phyloP scores from a whole-genome alignment of 1,140 invertebrate species.

The Metopolophium dirhodum region DNA sequence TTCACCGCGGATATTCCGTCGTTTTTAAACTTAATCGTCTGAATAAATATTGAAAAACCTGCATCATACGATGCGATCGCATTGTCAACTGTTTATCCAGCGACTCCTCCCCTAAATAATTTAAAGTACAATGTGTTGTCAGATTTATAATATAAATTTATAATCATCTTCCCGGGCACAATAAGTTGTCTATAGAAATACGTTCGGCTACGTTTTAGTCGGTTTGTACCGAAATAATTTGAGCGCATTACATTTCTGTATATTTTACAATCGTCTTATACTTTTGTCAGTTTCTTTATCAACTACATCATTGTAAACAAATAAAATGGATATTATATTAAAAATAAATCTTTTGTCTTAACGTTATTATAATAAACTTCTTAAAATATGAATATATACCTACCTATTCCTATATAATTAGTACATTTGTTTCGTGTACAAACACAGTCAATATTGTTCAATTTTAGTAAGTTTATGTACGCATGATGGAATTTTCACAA shows the following conservation, averaged over 20 bases:
- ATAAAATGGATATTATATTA: background rate
- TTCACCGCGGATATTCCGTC: background rate
- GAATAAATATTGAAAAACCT: background rate
- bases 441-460: background rate
- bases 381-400: background rate
- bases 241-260: background rate
- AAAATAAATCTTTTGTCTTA: background rate
- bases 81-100: background rate
- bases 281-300: background rate
- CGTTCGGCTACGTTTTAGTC: background rate
- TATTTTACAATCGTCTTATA: background rate
- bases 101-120: background rate
- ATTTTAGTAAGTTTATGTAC: too few relatives aligned
- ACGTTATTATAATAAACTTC: background rate
- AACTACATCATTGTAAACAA: background rate
- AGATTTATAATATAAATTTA: background rate
- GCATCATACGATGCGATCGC: background rate
- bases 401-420: too few relatives aligned
- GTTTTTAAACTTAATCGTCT: background rate
- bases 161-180: conserved; percentile 14
- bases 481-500: background rate
- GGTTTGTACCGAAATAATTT: background rate
- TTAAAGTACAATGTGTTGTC: background rate
- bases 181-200: background rate
- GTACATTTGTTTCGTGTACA: background rate